Evolutionary conservation across 2,888 invertebrate species (phyloP).

Genomic region (Cataglyphis albicans): DNA sequence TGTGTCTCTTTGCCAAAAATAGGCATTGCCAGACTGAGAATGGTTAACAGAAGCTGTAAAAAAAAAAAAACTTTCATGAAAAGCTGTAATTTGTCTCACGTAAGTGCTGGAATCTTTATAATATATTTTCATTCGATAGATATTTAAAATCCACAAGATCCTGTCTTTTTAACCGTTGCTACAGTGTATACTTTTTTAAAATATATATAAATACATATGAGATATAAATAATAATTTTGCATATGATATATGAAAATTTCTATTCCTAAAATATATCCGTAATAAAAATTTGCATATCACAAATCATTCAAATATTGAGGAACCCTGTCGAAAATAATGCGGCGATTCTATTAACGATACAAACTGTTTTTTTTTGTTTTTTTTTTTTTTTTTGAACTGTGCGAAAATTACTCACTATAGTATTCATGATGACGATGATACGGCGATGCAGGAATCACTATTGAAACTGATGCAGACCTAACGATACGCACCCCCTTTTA

Average conservation of each 20-base stretch:
- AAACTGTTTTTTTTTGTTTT: no score
- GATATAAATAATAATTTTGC: not conserved
- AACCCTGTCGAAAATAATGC: not conserved
- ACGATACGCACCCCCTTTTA: slow-evolving; percentile 81
- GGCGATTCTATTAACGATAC: not conserved
- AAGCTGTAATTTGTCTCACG: not conserved
- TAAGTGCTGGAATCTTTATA: no score
- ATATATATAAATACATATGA: not conserved
- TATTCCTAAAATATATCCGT: not conserved
- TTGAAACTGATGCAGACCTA: slow-evolving; percentile 79
- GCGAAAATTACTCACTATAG: slow-evolving; percentile 77
- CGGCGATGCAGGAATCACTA: slow-evolving; percentile 69
- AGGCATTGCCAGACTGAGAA: slow-evolving; percentile 76
- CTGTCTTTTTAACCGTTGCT: no score
- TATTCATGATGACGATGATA: slow-evolving; percentile 77
- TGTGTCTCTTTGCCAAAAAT: slow-evolving; percentile 75
- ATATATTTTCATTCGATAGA: no score
- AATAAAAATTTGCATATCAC: not conserved
- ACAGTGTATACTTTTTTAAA: no score
- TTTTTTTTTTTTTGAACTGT: not conserved
- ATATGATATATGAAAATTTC: not conserved
- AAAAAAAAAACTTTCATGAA: not conserved
- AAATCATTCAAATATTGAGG: not conserved
- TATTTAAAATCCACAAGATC: no score
- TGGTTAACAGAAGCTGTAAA: slow-evolving; percentile 71